Evolutionary conservation across 1,140 invertebrate genomes (phyloP), one percentile per base, ranked within the genome.

Genomic region (Drosophila azteca): DNA sequence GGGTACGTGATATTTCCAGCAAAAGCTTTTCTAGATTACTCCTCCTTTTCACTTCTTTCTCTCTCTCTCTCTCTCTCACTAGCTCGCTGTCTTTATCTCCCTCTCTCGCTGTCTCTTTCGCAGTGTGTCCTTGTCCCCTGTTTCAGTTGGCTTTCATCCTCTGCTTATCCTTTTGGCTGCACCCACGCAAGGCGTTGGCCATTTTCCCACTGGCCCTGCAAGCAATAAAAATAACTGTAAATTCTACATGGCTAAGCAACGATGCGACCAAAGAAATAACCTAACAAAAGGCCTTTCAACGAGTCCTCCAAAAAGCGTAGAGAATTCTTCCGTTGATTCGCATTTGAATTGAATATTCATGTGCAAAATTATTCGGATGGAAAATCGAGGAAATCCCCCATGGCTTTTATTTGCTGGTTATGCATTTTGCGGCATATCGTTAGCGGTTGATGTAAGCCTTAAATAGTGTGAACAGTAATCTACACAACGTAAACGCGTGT

Each of bases 141-240:
- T 65, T 52, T 70, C 43, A 80, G 72, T 63, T 72, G 22, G 50
- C 62, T 75, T 50, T 46, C 72, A 52, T 66, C 59, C 58, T 63
- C 39, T 79, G 58, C 62, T 74, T 81, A 74, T 87, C 81, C 77
- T 84, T 87, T 77, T 57, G 65, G 62, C 55, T 76, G 81, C 81
- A 84, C 72, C 81, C 81, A 85, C 81, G 81, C 81, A 68, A 76
- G 58, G 64, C 77, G 61, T 61, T 87, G 68, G 67, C 78, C 82
- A 87, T 84, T 84, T 84, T 73, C 53, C 68, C 67, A 71, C 64
- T 50, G 63, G 68, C 60, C 77, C 81, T 84, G 73, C 67, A 73
- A 73, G 68, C 43, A 73, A 63, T 55, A 58, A 59, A 73, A 75
- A 60, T 48, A 55, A 50, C 35, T 35, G 51, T 35, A 11, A 49